A percentile compares a stretch with the other conserved stretches of the same genome.
phyloP scores from a whole-genome alignment of 2,888 invertebrate genomes.

The Busseola fusca region DNA sequence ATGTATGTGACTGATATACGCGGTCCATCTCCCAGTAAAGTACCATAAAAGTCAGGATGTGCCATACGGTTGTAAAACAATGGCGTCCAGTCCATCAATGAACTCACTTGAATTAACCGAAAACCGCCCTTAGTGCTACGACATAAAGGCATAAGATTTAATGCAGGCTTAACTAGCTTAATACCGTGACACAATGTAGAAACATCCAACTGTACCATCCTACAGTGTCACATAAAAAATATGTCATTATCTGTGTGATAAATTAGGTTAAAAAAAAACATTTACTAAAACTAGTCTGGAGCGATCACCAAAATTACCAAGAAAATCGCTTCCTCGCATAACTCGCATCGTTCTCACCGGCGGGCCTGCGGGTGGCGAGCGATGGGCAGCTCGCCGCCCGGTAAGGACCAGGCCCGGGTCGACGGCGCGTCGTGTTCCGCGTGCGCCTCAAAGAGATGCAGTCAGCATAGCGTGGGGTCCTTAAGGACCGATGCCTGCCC shows the following conservation, averaged over 20 bases:
- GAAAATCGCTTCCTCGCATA: no score
- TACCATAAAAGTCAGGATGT: not conserved
- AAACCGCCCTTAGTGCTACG: not conserved
- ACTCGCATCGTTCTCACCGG: no score
- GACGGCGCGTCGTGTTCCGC: no score
- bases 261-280: not conserved
- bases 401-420: no score
- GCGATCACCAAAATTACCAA: not conserved
- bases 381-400: no score
- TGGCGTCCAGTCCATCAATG: not conserved
- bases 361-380: no score
- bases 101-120: not conserved
- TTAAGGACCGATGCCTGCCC: no score
- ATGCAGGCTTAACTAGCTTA: not conserved
- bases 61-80: not conserved
- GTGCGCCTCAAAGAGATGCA: no score
- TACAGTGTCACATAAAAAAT: not conserved
- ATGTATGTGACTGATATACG: not conserved
- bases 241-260: not conserved
- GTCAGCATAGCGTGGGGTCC: no score
- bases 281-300: not conserved
- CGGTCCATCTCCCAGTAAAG: not conserved
- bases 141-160: not conserved
- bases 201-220: not conserved
- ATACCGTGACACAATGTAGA: no score